Evolutionary conservation across 2,113 vertebrate species (phyloP), one percentile per base, ranked within the genome.

Genomic region (Psilopsiagon aurifrons): DNA sequence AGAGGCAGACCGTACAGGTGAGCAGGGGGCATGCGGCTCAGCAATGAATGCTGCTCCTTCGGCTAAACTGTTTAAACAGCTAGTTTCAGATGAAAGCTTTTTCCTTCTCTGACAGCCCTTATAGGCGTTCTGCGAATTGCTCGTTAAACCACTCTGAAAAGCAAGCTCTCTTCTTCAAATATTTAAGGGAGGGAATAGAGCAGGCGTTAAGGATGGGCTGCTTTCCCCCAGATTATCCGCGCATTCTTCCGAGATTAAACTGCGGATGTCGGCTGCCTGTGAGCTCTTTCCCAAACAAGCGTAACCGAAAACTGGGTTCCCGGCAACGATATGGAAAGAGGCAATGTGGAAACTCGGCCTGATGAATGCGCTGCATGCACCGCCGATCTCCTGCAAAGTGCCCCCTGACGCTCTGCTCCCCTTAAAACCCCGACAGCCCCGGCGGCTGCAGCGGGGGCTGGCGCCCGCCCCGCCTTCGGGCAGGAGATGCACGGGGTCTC

Each of bases 1-100:
- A 49, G 17, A 5, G 3, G 43, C 13, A 23, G 35, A 31, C 15
- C 5, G 0, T 0, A 5, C 0, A 17, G 33, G 24, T 14, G 63
- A 47, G 37, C 20, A 60, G 35, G 2, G 0, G 18, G 7, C 11
- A 3, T 0, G 3, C 57, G 4, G 14, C 35, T 60, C 18, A 76
- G 63, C 35, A 8, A 4, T 10, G 49, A 57, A 11, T 1, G 6
- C 47, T 54, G 57, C 44, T 9, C 16, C 51, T n/a, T 33, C 1
- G 0, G n/a, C 14, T 57, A 33, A 69, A 70, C 33, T 13, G 17
- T 13, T 4, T n/a, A 11, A 18, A 12, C 57, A 3, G 12, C 12
- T 23, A 11, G 11, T 20, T 93, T 80, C 49, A 41, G 15, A 54
- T n/a, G 79, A 52, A 73, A 89, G 22, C 10, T 52, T 73, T 83